Evolutionary conservation across 2,113 vertebrate species (phyloP).

Genomic region (Ophiodon elongatus): DNA sequence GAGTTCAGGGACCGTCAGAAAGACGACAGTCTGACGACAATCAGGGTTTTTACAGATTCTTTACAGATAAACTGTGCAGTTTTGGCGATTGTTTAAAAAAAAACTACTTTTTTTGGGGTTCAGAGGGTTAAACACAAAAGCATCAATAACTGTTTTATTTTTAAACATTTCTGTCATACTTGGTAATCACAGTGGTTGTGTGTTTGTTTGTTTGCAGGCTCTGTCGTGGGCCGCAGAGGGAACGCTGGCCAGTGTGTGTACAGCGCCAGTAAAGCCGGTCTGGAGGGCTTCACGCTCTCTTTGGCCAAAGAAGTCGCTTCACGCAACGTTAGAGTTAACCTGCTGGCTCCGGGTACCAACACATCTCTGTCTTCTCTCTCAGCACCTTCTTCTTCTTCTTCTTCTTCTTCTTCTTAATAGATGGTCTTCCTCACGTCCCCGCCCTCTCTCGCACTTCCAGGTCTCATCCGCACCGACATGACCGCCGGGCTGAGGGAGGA

Average conservation of each 20-base stretch:
- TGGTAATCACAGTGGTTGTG: not conserved
- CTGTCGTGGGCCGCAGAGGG: conserved; percentile 91
- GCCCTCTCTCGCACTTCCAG: conserved; percentile 68
- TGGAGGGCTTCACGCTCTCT: conserved; percentile 93
- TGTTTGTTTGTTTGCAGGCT: conserved; percentile 83
- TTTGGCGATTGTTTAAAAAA: no score
- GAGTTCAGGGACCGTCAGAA: no score
- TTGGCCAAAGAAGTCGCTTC: conserved; percentile 94
- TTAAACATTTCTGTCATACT: not conserved
- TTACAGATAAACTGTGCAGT: no score
- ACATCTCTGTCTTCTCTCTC: not conserved
- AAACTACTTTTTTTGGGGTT: no score
- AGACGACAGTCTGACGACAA: no score
- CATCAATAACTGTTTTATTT: not conserved
- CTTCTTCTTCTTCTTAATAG: not conserved
- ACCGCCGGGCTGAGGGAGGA: conserved; percentile 88
- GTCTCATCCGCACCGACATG: conserved; percentile 94
- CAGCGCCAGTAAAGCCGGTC: conserved; percentile 92
- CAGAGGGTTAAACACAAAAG: not conserved
- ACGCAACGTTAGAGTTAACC: conserved; percentile 91
- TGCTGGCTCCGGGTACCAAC: conserved; percentile 91
- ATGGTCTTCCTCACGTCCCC: not conserved
- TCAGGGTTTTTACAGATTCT: no score
- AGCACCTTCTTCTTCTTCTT: not conserved
- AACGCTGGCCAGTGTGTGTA: conserved; percentile 92